phyloP scores from a whole-genome alignment of 1,140 invertebrate genomes.

The Drosophila tani region DNA sequence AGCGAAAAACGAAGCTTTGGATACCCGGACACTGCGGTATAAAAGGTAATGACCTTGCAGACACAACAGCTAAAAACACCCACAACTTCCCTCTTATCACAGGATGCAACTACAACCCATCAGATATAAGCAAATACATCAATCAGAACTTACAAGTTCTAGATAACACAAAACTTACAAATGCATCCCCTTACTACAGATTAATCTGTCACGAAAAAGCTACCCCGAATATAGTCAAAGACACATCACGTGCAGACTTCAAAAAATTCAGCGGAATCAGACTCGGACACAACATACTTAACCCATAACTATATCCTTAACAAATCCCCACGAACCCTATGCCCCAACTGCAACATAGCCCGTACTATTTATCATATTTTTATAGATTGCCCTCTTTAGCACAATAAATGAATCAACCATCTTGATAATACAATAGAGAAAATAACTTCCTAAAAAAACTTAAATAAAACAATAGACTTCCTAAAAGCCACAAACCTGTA shows the following conservation, averaged over 20 bases:
- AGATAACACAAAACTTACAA: constrained; percentile 2
- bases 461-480: too few species aligned
- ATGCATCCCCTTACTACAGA: constrained; percentile 4
- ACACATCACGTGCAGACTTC: constrained; percentile 1
- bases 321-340: not conserved
- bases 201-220: constrained; percentile 1
- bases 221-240: not conserved
- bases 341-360: too few species aligned
- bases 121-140: constrained; percentile 3
- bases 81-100: constrained; percentile 7
- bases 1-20: too few species aligned
- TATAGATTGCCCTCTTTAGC: too few species aligned
- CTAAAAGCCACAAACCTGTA: too few species aligned
- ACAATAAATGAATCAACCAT: too few species aligned
- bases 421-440: too few species aligned
- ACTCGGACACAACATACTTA: constrained; percentile 22
- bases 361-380: too few species aligned
- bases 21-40: not conserved
- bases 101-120: constrained; percentile 7
- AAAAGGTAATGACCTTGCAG: too few species aligned
- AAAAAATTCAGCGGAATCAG: constrained; percentile 2
- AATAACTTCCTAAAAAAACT: too few species aligned
- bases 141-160: constrained; percentile 6
- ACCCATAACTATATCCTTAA: constrained; percentile 5
- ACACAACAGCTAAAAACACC: not conserved